Base-by-base conservation (phyloP, 1,140 invertebrate genomes). In the Drosophila chauvacae region DNA sequence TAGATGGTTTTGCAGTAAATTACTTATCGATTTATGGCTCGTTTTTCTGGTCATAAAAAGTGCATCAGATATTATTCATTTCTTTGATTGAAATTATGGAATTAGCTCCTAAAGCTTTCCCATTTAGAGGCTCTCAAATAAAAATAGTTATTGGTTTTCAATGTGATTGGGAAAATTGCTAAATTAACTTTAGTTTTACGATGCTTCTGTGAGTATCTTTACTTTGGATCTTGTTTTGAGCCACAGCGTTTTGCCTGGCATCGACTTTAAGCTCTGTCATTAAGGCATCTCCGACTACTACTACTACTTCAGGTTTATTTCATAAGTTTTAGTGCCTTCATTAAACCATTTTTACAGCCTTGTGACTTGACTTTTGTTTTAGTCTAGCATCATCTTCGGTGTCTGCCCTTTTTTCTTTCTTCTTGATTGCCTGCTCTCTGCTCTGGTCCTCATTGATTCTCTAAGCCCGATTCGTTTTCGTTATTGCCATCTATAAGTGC, bases 261-360 rank as follows among this genome's bases (percentile, higher is more conserved):
- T 50, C 37, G 23, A 11, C 30, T 58, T 57, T 45, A 37, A 20
- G 35, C 28, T 45, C 35, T 42, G 13, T 66, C 20, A 53, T 65
- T 23, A 23, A 45, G 41, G 20, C 33, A 37, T 50, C 55, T 48
- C 50, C 48, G 28, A 62, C 48, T 37, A 53, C 50, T 55, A 53
- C 50, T 55, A 1, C 30, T n/a, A 51, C 53, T 63, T 51, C 30
- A 47, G n/a, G 66, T 71, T 79, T 75, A 45, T 81, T 70, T 59
- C 53, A 72, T 68, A 69, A 86, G 56, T 68, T 86, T 86, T 87
- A 86, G 82, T 72, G 80, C 76, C 53, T 80, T 87, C 80, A 86
- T 86, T 86, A 86, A 87, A 77, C 63, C 81, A 76, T 80, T 87
- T 86, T 71, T 81, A 85, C 51, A 59, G 69, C 48, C 74, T 74